phyloP scores from a whole-genome alignment of 2,113 vertebrate genomes.

The Oxyura jamaicensis region DNA sequence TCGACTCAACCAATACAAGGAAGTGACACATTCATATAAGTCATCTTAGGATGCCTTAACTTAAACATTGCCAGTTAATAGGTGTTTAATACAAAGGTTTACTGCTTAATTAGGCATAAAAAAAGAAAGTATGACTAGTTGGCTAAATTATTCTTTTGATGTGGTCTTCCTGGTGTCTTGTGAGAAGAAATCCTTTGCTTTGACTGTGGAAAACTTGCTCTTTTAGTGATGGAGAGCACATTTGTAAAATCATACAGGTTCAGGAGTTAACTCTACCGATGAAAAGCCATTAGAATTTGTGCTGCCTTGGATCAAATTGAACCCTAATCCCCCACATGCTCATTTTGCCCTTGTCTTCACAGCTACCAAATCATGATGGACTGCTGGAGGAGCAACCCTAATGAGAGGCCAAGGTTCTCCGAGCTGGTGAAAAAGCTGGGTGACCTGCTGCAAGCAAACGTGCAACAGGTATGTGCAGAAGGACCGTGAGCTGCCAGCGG shows the following conservation, averaged over 20 bases:
- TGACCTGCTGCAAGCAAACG: conserved; percentile 87
- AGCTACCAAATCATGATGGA: conserved; percentile 94
- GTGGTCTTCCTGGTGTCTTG: not conserved
- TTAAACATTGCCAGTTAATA: conserved; percentile 55
- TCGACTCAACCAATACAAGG: conserved; percentile 4
- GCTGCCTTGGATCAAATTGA: not conserved
- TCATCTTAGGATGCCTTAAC: conserved; percentile 56
- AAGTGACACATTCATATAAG: conserved; percentile 68
- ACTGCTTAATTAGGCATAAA: conserved; percentile 33
- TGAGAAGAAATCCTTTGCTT: not conserved
- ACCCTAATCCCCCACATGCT: not conserved
- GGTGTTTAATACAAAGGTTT: conserved; percentile 35
- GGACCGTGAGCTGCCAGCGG: accelerated
- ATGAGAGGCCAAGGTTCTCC: conserved; percentile 86
- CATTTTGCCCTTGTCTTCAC: not conserved
- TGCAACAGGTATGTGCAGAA: conserved; percentile 81
- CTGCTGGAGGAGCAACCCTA: conserved; percentile 88
- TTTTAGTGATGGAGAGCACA: not conserved
- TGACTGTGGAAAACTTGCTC: not conserved
- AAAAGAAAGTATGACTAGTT: not conserved
- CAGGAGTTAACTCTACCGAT: accelerated
- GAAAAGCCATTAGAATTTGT: not conserved
- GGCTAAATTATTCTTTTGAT: not conserved
- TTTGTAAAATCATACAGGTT: not conserved
- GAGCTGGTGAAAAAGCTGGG: conserved; percentile 88